These are phyloP conservation scores for Acanthacorydalis orientalis DNA, from an alignment of 2,888 invertebrate species.

Conservation along the genomic window DNA sequence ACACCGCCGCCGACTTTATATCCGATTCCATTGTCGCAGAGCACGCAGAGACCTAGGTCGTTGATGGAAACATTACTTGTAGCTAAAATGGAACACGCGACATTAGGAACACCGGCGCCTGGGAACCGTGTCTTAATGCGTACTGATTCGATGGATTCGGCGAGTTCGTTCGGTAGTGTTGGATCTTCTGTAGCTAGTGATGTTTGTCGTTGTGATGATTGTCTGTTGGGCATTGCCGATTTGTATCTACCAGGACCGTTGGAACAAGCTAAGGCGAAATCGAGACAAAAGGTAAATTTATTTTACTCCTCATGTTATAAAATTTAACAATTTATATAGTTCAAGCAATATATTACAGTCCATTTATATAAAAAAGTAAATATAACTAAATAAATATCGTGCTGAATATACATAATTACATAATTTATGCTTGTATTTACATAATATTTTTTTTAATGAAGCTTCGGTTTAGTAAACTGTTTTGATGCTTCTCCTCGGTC, in stretches of 20 bases:
- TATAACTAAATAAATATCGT: too few relatives aligned
- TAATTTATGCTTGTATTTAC: too few relatives aligned
- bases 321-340: background rate
- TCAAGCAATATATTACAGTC: background rate
- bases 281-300: constrained; percentile 40
- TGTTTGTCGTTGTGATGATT: constrained; percentile 70
- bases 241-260: constrained; percentile 40
- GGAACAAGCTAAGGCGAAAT: constrained; percentile 28
- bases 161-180: constrained; percentile 40
- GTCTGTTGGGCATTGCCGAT: constrained; percentile 66
- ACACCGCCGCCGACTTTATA: too few relatives aligned
- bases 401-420: too few relatives aligned
- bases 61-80: constrained; percentile 67
- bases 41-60: constrained; percentile 46
- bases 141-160: constrained; percentile 62
- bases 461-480: too few relatives aligned
- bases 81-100: constrained; percentile 58
- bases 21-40: too few relatives aligned
- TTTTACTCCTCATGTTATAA: background rate
- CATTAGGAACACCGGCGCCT: constrained; percentile 24
- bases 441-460: too few relatives aligned
- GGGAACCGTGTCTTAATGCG: constrained; percentile 36
- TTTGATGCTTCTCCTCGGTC: too few relatives aligned
- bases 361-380: too few relatives aligned
- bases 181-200: constrained; percentile 55